phyloP scores from a whole-genome alignment of 2,888 invertebrate species.

The Metallyticus violacea region DNA sequence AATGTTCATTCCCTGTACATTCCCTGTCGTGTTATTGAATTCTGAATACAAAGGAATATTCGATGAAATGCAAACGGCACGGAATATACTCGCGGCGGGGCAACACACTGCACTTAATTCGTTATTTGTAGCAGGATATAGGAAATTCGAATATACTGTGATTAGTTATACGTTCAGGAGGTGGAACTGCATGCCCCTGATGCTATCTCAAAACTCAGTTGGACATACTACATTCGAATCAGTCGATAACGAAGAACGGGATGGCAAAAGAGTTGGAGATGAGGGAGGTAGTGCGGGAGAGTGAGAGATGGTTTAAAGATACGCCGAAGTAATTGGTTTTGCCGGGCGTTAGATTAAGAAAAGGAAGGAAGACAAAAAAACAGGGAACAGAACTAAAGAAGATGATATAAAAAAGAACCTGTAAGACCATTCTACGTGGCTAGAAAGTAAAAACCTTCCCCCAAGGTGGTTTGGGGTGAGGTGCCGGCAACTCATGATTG shows the following conservation, averaged over 20 bases:
- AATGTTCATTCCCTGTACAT: no score
- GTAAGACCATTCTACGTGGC: background rate
- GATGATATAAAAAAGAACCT: background rate
- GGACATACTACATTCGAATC: background rate
- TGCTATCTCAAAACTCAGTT: background rate
- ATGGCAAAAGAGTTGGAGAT: background rate
- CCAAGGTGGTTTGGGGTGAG: background rate
- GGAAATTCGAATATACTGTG: background rate
- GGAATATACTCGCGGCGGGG: no score
- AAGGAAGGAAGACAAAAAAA: background rate
- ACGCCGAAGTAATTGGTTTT: background rate
- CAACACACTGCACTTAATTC: no score
- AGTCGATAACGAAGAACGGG: background rate
- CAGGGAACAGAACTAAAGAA: background rate
- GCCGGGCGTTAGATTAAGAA: slow-evolving; percentile 10
- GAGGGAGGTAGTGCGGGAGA: background rate
- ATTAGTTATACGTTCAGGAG: background rate
- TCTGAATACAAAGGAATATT: no score
- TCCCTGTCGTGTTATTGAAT: no score
- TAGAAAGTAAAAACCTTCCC: background rate
- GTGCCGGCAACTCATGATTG: no score
- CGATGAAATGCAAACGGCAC: no score
- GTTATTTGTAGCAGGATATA: no score
- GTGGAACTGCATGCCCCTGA: background rate
- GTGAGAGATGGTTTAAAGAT: background rate